Conservation (phyloP, 1,140 invertebrate species). For the Venturia canescens region DNA sequence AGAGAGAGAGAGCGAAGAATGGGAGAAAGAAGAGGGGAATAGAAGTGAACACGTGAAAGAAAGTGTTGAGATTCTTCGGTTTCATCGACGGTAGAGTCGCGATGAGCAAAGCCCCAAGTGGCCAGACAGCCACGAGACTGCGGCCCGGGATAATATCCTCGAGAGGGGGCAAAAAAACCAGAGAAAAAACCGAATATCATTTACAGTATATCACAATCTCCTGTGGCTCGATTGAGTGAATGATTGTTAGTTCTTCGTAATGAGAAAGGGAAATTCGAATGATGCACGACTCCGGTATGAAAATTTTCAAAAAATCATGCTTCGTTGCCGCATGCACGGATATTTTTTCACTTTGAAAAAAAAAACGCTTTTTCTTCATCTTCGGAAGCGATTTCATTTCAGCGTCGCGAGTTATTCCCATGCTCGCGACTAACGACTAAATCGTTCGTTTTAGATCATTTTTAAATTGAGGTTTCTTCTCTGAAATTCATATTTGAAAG, state of each 20-base stretch:
- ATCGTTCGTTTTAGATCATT: too few relatives aligned
- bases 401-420: too few relatives aligned
- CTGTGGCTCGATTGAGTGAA: conserved; percentile 9
- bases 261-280: background rate
- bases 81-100: conserved; percentile 31
- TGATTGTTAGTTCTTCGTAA: background rate
- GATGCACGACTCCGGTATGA: background rate
- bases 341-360: background rate
- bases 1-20: conserved; percentile 16
- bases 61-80: conserved; percentile 30
- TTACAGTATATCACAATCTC: conserved; percentile 22
- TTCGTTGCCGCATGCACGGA: background rate
- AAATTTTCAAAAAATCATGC: background rate
- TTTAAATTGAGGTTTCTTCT: too few relatives aligned
- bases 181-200: conserved; percentile 48
- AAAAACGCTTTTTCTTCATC: too few relatives aligned
- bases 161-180: background rate
- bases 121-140: conserved; percentile 53
- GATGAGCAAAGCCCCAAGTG: conserved; percentile 33
- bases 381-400: too few relatives aligned
- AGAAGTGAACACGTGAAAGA: conserved; percentile 36
- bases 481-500: too few relatives aligned
- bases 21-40: conserved; percentile 16
- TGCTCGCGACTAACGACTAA: too few relatives aligned
- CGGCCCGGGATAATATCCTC: conserved; percentile 9